These are phyloP conservation scores for Forficula auricularia DNA, from an alignment of 1,140 invertebrate genomes.

Conservation along the genomic window DNA sequence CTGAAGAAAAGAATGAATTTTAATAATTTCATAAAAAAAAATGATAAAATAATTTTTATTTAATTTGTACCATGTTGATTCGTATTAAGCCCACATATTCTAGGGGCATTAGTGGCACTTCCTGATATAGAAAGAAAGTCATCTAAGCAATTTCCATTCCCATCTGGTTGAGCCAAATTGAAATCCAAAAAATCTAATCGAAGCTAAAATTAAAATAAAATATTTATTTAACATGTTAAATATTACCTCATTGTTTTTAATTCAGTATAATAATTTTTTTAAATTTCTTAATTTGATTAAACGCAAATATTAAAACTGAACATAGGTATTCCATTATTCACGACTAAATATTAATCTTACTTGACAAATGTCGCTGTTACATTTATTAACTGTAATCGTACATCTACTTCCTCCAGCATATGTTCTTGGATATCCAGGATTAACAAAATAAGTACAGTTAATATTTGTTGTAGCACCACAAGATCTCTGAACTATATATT, in stretches of 20 bases:
- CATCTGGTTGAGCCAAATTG: slow-evolving; percentile 48
- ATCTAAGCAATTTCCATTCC: slow-evolving; percentile 46
- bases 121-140: slow-evolving; percentile 54
- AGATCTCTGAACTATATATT: slow-evolving; percentile 38
- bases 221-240: not conserved
- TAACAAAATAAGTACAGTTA: slow-evolving; percentile 72
- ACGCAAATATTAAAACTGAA: no score
- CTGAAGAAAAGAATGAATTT: slow-evolving; percentile 20
- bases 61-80: slow-evolving; percentile 46
- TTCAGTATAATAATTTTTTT: slow-evolving; percentile 8
- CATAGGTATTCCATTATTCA: no score
- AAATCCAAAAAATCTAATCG: slow-evolving; percentile 61
- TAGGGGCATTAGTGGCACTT: slow-evolving; percentile 41
- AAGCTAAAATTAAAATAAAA: slow-evolving; percentile 32
- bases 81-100: slow-evolving; percentile 60
- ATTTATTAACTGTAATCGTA: slow-evolving; percentile 45
- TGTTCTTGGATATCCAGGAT: slow-evolving; percentile 46
- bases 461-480: slow-evolving; percentile 47
- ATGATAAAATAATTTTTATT: no score
- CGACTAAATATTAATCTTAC: no score
- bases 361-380: slow-evolving; percentile 54
- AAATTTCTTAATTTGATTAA: slow-evolving; percentile 7
- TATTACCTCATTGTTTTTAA: no score
- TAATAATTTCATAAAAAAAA: not conserved
- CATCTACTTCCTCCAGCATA: slow-evolving; percentile 48